Base-by-base conservation (phyloP, 2,797 vertebrate species). In the Lutjanus argentimaculatus region DNA sequence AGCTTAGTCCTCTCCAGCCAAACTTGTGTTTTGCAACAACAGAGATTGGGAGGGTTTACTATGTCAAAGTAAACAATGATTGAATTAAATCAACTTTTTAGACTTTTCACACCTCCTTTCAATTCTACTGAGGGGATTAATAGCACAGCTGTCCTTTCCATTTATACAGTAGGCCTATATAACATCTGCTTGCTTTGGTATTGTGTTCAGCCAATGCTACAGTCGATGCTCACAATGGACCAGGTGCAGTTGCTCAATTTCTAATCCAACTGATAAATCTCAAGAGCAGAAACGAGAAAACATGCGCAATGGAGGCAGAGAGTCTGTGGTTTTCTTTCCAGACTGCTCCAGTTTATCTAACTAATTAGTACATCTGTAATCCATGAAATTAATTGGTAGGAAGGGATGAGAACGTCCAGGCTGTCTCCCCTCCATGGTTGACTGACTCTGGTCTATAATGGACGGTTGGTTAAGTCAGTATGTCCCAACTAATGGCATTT, bases 311-410 rank as follows among this genome's bases (percentile, higher is more conserved):
- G 52, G 11, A 77, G 36, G 42, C 56, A 25, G 42, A 51, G 45
- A 63, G 52, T 52, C 45, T 22, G 78, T 7, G 51, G 13, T 80
- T 77, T 82, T 53, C 46, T 49, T 46, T 75, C 63, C 40, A 75
- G 49, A 74, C 57, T 55, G 21, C 59, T 61, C 42, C 17, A 21
- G 51, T 70, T 75, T 57, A 73, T 74, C 77, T 75, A 57, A 58
- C 67, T 53, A 83, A 88, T 82, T 74, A 49, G 62, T 51, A 59
- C 61, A 78, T 40, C 64, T 49, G 71, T 65, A 67, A 30, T 55
- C 77, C 5, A 11, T 79, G 73, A 82, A 85, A 88, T 80, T 53
- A 80, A 52, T 67, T 74, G 1, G 36, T 79, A 67, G 72, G 75
- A 63, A 42, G 11, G 7, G 78, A 48, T 7, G 51, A 83, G 77